Conservation (phyloP, 2,113 vertebrate species). For the Rhegmatorhina hoffmannsi region DNA sequence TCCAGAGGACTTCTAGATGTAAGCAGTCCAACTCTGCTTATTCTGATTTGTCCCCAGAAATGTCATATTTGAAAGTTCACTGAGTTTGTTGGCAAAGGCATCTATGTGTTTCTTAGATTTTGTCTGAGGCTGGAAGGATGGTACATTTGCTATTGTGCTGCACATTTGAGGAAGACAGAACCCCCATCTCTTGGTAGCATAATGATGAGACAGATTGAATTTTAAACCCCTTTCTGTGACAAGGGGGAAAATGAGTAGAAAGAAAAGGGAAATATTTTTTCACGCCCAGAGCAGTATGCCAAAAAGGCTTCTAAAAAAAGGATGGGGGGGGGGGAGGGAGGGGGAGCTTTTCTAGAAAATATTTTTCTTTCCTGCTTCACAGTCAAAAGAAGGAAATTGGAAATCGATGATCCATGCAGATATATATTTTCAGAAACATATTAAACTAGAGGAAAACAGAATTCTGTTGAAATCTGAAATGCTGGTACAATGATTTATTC, state of each 20-base stretch:
- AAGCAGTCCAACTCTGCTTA: background rate
- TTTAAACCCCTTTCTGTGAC: background rate
- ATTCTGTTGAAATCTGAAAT: background rate
- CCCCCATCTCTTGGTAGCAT: background rate
- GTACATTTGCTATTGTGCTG: background rate
- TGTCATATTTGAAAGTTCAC: slow-evolving; percentile 56
- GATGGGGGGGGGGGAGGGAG: background rate
- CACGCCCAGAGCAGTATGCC: background rate
- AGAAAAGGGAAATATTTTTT: background rate
- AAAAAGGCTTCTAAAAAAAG: background rate
- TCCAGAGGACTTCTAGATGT: background rate
- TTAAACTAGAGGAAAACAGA: background rate
- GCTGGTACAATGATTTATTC: background rate
- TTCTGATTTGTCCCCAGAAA: slow-evolving; percentile 29
- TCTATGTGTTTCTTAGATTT: background rate
- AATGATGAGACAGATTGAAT: background rate
- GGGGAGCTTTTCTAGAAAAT: background rate
- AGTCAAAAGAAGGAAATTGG: background rate
- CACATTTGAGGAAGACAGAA: background rate
- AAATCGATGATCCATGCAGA: slow-evolving; percentile 36
- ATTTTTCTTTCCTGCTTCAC: background rate
- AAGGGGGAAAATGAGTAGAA: background rate
- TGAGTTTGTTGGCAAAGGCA: background rate
- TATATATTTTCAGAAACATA: background rate
- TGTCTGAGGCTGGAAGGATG: background rate